These are phyloP conservation scores for Drosophila diplacantha DNA, from an alignment of 2,888 invertebrate genomes.

Conservation along the genomic window DNA sequence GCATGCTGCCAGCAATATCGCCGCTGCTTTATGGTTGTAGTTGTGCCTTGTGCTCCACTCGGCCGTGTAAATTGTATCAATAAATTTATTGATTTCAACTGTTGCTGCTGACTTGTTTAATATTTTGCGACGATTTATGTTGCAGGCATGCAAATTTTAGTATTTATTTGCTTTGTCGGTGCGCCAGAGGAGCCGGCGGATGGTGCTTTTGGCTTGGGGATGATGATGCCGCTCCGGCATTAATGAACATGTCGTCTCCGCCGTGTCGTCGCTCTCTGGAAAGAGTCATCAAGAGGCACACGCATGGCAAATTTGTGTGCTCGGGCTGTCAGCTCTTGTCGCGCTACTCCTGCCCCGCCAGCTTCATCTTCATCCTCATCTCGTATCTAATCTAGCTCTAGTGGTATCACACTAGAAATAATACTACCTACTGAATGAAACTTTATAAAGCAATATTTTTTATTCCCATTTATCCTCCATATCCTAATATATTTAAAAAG, in stretches of 20 bases:
- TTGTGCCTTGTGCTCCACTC: constrained; percentile 33
- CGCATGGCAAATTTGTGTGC: constrained; percentile 45
- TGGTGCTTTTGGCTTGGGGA: neutral
- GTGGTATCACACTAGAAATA: constrained; percentile 2
- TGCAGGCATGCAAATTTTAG: constrained; percentile 66
- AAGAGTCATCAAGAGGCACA: constrained; percentile 57
- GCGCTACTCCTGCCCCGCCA: constrained; percentile 1
- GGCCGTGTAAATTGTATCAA: constrained; percentile 66
- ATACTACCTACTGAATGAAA: too few species aligned
- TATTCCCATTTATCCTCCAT: rapidly evolving
- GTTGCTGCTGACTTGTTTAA: constrained; percentile 72
- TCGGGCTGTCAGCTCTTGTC: constrained; percentile 32
- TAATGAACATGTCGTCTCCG: constrained; percentile 63
- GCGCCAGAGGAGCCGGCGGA: constrained; percentile 14
- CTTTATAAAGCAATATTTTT: neutral
- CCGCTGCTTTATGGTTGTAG: constrained; percentile 7
- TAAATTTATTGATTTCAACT: constrained; percentile 74
- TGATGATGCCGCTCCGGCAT: constrained; percentile 39
- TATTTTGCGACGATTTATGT: constrained; percentile 70
- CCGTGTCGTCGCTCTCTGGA: constrained; percentile 37
- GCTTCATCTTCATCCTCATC: neutral
- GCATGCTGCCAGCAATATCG: constrained; percentile 40
- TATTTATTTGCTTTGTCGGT: constrained; percentile 51
- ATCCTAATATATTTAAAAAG: neutral
- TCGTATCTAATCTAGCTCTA: constrained; percentile 9